Conservation (phyloP, 2,113 vertebrate species). For the Poeciliopsis retropinna region DNA sequence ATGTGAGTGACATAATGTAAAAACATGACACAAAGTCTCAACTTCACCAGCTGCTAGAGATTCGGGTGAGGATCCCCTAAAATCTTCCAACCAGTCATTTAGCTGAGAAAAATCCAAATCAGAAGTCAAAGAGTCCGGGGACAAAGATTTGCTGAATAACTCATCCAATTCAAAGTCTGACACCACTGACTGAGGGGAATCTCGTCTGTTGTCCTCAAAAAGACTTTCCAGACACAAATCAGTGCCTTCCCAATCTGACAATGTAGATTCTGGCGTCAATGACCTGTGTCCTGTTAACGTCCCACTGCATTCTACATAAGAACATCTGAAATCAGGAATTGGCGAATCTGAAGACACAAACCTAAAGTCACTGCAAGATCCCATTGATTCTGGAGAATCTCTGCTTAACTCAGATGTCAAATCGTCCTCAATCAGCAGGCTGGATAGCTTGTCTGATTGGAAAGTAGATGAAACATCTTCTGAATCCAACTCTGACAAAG, state of each 20-base stretch:
- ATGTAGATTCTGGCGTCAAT: constrained; percentile 16
- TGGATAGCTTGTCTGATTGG: background rate
- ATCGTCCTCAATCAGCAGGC: background rate
- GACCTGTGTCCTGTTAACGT: background rate
- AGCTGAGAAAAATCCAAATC: no score
- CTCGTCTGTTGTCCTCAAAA: constrained; percentile 9
- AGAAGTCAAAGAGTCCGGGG: no score
- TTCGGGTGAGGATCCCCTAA: no score
- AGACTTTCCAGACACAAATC: constrained; percentile 25
- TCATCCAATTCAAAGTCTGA: no score
- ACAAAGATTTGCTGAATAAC: no score
- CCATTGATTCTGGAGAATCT: constrained; percentile 25
- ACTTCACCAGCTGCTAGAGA: no score
- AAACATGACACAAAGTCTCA: no score
- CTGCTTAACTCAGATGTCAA: background rate
- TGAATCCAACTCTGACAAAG: background rate
- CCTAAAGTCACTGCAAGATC: constrained; percentile 13
- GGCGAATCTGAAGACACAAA: constrained; percentile 43
- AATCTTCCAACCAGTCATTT: no score
- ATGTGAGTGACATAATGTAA: no score
- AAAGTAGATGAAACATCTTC: background rate
- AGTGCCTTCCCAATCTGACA: constrained; percentile 26
- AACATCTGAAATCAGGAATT: constrained; percentile 30
- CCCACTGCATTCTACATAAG: background rate
- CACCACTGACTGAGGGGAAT: background rate